Percentiles rank a stretch among this genome's conserved stretches.
phyloP scores from a whole-genome alignment of 2,888 invertebrate species.

The Rhogogaster chlorosoma region DNA sequence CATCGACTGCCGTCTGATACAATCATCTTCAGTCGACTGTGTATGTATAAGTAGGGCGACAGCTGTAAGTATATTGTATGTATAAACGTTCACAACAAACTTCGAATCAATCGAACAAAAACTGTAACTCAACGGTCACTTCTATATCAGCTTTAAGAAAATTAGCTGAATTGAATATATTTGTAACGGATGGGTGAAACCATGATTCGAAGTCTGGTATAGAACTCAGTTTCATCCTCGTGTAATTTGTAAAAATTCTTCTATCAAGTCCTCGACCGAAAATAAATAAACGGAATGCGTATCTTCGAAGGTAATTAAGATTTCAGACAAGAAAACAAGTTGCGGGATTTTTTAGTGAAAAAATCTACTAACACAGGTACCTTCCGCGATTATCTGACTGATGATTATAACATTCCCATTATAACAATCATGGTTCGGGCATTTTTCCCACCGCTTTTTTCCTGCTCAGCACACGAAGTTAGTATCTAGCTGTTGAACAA shows the following conservation, averaged over 20 bases:
- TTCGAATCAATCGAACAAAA: not conserved
- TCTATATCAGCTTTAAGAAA: not conserved
- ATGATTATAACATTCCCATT: slow-evolving; percentile 11
- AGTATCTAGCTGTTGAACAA: not conserved
- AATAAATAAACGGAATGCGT: not conserved
- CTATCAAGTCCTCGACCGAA: not conserved
- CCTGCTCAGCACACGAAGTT: not conserved
- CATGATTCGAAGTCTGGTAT: not conserved
- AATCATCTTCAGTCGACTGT: not conserved
- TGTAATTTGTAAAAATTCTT: no score
- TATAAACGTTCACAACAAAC: not conserved
- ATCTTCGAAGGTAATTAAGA: not conserved
- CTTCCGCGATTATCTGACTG: not conserved
- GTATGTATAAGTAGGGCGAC: not conserved
- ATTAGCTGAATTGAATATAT: not conserved
- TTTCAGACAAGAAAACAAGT: not conserved
- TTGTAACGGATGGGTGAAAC: not conserved
- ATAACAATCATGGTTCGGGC: not conserved
- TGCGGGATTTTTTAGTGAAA: not conserved
- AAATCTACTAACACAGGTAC: not conserved
- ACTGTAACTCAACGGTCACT: not conserved
- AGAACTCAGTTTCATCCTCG: no score
- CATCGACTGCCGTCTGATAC: not conserved
- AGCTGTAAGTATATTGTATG: not conserved
- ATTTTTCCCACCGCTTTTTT: slow-evolving; percentile 29